phyloP scores from a whole-genome alignment of 2,113 vertebrate genomes.

The Percina caprodes region DNA sequence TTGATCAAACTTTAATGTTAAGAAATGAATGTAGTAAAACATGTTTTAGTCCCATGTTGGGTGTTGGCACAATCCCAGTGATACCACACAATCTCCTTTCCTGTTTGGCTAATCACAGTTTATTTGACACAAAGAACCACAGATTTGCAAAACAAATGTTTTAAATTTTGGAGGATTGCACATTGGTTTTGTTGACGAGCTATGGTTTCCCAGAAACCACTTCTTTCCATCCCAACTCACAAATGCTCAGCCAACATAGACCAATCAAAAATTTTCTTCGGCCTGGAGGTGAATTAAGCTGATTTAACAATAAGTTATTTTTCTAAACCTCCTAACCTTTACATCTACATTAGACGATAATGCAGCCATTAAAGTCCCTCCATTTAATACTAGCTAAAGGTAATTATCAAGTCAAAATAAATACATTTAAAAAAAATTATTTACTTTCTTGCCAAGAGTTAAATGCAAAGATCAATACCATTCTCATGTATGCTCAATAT shows the following conservation, averaged over 20 bases:
- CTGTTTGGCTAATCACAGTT: conserved; percentile 15
- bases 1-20: background rate
- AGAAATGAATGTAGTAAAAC: background rate
- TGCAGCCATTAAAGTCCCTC: too few relatives aligned
- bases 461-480: background rate
- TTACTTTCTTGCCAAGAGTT: background rate
- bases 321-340: background rate
- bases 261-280: background rate
- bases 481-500: background rate
- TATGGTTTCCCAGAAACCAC: conserved; percentile 48
- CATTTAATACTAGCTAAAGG: background rate
- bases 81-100: conserved; percentile 22
- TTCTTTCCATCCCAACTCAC: conserved; percentile 32
- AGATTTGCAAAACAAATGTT: conserved; percentile 51
- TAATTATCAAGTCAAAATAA: background rate
- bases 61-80: background rate
- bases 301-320: background rate
- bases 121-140: conserved; percentile 51
- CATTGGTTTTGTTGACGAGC: background rate
- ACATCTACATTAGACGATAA: too few relatives aligned
- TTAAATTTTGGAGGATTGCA: conserved; percentile 48
- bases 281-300: background rate
- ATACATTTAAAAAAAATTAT: background rate
- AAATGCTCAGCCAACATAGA: conserved; percentile 5
- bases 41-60: conserved; percentile 14